Base-by-base conservation (phyloP, 1,140 invertebrate species). In the Hylaeus anthracinus region DNA sequence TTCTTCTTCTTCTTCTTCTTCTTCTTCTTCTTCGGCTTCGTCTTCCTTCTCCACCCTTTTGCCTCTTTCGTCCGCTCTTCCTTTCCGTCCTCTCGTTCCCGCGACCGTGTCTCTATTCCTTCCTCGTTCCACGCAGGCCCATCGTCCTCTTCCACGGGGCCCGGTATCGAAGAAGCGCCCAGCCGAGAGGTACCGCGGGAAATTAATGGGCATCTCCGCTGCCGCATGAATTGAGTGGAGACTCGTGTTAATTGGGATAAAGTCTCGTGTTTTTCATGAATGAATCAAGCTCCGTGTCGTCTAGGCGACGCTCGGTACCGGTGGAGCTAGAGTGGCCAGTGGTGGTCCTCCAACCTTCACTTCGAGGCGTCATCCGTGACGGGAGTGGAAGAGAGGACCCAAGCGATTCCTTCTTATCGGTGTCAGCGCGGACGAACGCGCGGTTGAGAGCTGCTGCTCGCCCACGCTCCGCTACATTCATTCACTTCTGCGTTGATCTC, bases 381-480 rank as follows among this genome's bases (percentile, higher is more conserved):
- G 43, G 45, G 56, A 66, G 37, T 5, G 53, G 61, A 41, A 61
- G n/a, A 6, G 66, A 45, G 61, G 12, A 6, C 41, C 39, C 39
- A 8, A 10, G 1, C 8, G 37, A 0, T 15, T 64, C n/a, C 41
- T 64, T 10, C 41, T 64, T 64, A 45, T 64, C 51, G 51, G 45
- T 15, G 5, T 55, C 37, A 37, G 39, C 43, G 14, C 0, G 2
- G 10, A 10, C 26, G 26, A 56, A 1, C 63, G 39, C 61, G 73
- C 0, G 15, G 26, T 65, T 90, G 88, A 91, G 91, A 89, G 87
- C 84, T 87, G 64, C 88, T 88, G 88, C 71, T 86, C 89, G 90
- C 90, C 89, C 85, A 91, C 90, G 88, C 89, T 90, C 75, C 83
- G 87, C 86, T 85, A 88, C 90, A 91, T 91, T 92, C 91, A 91